A percentile compares a stretch with the other conserved stretches of the same genome.
These are phyloP conservation scores for Pardosa pseudoannulata DNA, from an alignment of 2,888 invertebrate species.

Conservation along the genomic window DNA sequence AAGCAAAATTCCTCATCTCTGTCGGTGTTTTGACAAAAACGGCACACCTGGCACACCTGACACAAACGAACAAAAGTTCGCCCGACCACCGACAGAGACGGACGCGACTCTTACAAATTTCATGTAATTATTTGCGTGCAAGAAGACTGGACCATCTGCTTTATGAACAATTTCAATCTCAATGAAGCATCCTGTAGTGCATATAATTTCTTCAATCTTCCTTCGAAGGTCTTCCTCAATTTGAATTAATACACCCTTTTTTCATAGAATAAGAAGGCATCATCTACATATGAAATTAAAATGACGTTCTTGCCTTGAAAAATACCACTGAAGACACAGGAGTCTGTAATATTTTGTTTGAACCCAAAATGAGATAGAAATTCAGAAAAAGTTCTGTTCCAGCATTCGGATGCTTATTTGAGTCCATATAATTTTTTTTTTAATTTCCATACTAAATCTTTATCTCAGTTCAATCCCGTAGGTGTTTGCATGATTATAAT, in stretches of 20 bases:
- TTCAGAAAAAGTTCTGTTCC: no score
- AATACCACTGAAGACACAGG: background rate
- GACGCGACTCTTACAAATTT: no score
- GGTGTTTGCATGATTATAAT: slow-evolving; percentile 1
- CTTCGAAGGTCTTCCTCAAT: background rate
- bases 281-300: background rate
- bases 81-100: no score
- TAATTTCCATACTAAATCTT: no score
- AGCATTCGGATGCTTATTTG: no score
- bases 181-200: background rate
- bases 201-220: background rate
- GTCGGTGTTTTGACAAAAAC: no score
- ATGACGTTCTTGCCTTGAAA: background rate
- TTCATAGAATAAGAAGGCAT: background rate
- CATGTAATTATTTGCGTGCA: background rate
- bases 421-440: no score
- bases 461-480: background rate
- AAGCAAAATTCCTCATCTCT: no score
- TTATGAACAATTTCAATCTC: background rate
- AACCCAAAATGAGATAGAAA: no score
- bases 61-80: no score
- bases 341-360: background rate
- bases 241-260: background rate
- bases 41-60: no score
- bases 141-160: slow-evolving; percentile 2